Conservation (phyloP, 1,140 invertebrate genomes). For the Leptinotarsa texana region DNA sequence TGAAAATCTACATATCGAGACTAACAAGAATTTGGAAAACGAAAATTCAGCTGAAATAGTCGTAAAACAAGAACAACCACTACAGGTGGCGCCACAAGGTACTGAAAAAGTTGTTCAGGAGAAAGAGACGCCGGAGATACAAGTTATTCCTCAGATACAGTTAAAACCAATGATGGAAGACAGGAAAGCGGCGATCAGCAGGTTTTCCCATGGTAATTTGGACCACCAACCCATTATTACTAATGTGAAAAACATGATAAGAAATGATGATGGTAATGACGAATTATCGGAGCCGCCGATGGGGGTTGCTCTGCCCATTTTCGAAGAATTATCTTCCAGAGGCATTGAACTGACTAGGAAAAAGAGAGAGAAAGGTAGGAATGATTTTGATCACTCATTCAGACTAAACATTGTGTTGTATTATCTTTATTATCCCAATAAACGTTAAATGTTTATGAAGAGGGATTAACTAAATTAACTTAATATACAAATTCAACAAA, state of each 20-base stretch:
- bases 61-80: neutral
- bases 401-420: too few species aligned
- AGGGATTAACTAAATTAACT: too few species aligned
- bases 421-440: too few species aligned
- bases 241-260: slow-evolving; percentile 36
- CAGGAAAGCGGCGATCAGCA: neutral
- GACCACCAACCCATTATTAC: slow-evolving; percentile 38
- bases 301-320: slow-evolving; percentile 44
- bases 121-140: too few species aligned
- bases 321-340: slow-evolving; percentile 40
- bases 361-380: slow-evolving; percentile 35
- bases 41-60: slow-evolving; percentile 49
- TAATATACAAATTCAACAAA: too few species aligned
- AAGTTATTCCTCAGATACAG: too few species aligned
- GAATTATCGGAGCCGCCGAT: slow-evolving; percentile 48
- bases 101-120: too few species aligned
- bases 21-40: slow-evolving; percentile 54
- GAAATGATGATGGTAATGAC: slow-evolving; percentile 44
- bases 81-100: too few species aligned
- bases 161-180: too few species aligned
- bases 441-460: too few species aligned
- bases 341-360: slow-evolving; percentile 13
- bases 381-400: neutral
- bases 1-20: slow-evolving; percentile 25
- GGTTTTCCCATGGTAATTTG: too few species aligned